phyloP scores from a whole-genome alignment of 2,797 vertebrate genomes.

The Fratercula arctica region DNA sequence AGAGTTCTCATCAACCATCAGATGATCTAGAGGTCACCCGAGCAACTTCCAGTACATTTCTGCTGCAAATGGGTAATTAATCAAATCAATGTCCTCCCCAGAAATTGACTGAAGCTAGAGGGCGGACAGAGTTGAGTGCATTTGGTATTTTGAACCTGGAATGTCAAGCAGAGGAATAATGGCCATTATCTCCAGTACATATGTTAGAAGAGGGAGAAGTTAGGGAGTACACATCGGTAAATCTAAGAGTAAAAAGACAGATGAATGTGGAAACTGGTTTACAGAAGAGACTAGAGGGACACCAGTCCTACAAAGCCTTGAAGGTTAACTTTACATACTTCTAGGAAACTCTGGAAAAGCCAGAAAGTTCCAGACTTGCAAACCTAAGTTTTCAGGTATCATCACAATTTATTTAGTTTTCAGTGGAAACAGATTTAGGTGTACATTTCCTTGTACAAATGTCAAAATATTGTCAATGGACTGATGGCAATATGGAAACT shows the following conservation, averaged over 20 bases:
- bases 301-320: background rate
- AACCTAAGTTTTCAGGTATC: background rate
- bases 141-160: constrained; percentile 30
- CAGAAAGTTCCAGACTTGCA: background rate
- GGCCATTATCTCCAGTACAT: background rate
- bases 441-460: background rate
- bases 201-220: constrained; percentile 4
- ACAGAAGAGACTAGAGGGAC: background rate
- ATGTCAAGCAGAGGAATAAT: background rate
- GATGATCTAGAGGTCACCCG: background rate
- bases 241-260: background rate
- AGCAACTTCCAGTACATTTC: background rate
- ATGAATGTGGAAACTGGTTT: background rate
- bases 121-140: background rate
- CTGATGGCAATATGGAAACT: background rate
- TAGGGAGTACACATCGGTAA: background rate
- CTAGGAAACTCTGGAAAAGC: background rate
- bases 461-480: background rate
- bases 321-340: background rate
- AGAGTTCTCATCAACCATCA: background rate
- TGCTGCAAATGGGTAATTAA: background rate
- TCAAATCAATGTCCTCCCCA: constrained; percentile 17
- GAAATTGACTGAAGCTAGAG: background rate
- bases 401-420: background rate
- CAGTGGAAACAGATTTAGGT: background rate